These are phyloP conservation scores for Caenorhabditis sinica DNA, from an alignment of 2,888 invertebrate species.

Conservation along the genomic window DNA sequence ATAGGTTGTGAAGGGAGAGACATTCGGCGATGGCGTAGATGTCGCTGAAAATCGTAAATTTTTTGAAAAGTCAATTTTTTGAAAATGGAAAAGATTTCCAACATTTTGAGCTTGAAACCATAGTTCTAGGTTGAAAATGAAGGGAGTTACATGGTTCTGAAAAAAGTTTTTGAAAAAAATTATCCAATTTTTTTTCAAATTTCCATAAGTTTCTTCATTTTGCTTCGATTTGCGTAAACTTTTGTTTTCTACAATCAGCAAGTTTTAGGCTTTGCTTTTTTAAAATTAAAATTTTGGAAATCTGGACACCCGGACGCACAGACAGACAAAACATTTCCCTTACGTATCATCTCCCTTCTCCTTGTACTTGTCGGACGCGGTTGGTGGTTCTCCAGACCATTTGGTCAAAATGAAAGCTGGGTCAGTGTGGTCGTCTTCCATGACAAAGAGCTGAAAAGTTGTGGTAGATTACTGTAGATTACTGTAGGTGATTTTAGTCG, in stretches of 20 bases:
- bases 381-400: slow-evolving; percentile 55
- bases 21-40: slow-evolving; percentile 54
- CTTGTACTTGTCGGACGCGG: slow-evolving; percentile 48
- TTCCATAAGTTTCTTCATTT: neutral
- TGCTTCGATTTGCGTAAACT: too few species aligned
- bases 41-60: slow-evolving; percentile 30
- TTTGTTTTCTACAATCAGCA: too few species aligned
- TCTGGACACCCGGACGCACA: too few species aligned
- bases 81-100: too few species aligned
- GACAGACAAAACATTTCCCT: neutral
- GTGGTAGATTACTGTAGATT: neutral
- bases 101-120: too few species aligned
- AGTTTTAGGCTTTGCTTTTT: too few species aligned
- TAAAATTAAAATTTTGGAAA: too few species aligned
- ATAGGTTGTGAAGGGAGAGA: slow-evolving; percentile 42
- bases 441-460: slow-evolving; percentile 36
- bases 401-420: slow-evolving; percentile 52
- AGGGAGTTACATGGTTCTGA: neutral
- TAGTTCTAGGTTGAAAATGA: too few species aligned
- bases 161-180: neutral
- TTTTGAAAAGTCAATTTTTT: neutral
- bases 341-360: slow-evolving; percentile 52
- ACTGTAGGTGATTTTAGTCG: too few species aligned
- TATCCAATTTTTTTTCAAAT: slow-evolving; percentile 3
- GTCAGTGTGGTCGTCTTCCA: slow-evolving; percentile 59